phyloP scores from a whole-genome alignment of 2,888 invertebrate genomes.

The Glaucopsyche alexis region DNA sequence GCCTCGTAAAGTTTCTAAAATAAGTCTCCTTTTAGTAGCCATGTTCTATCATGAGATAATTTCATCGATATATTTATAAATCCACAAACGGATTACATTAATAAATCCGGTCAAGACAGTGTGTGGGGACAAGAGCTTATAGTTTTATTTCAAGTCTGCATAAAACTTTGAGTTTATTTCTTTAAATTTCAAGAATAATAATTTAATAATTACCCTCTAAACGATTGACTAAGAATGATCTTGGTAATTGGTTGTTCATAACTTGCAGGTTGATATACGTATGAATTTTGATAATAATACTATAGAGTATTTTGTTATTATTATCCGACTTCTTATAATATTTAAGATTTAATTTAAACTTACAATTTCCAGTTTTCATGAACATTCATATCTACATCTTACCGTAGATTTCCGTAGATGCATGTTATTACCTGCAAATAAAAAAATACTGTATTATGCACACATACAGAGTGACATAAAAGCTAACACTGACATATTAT shows the following conservation, averaged over 20 bases:
- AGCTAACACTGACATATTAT: too few relatives aligned
- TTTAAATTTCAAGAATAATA: neutral
- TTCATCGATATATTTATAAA: neutral
- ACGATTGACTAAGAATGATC: neutral
- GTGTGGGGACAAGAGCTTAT: too few relatives aligned
- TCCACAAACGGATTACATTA: neutral
- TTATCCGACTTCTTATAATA: too few relatives aligned
- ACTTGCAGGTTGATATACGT: too few relatives aligned
- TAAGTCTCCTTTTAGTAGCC: constrained; percentile 12
- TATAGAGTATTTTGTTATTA: neutral
- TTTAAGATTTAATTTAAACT: neutral
- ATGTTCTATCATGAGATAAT: neutral
- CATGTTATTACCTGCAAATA: constrained; percentile 11
- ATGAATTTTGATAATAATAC: neutral
- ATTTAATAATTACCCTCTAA: too few relatives aligned
- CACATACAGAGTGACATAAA: neutral
- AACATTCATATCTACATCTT: neutral
- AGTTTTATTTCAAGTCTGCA: too few relatives aligned
- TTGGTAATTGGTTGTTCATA: too few relatives aligned
- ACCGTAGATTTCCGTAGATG: neutral
- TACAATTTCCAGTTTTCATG: neutral
- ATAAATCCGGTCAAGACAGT: neutral
- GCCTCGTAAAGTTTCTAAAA: constrained; percentile 22
- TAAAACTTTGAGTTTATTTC: too few relatives aligned
- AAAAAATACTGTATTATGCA: neutral